Base-by-base conservation (phyloP, 2,797 vertebrate species). In the Hybognathus amarus region DNA sequence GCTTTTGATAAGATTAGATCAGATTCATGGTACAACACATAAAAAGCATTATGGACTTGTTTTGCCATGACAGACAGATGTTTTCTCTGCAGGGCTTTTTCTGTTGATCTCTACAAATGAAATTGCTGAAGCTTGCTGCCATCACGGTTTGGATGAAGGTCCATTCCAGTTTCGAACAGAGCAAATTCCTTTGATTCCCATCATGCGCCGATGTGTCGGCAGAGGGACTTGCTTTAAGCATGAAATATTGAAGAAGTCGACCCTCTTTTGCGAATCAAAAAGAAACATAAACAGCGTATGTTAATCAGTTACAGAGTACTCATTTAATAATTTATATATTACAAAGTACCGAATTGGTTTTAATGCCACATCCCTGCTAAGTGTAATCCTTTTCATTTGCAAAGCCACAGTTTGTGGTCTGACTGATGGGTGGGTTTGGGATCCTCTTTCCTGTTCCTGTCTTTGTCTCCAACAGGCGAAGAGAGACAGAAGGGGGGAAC, bases 31-130 rank as follows among this genome's bases (percentile, higher is more conserved):
- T 66, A 52, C 36, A 75, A 88, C 66, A 87, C 89, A 90, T 87
- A 89, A 91, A 91, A 92, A 90, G 87, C 87, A 92, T 93, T 92
- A 90, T 89, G 87, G 85, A 88, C 83, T 93, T 94, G 92, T 94
- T 91, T 93, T 94, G 92, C 91, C 92, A 92, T 94, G 59, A 78
- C 87, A 89, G 84, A 80, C 82, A 86, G 47, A 67, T 33, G 64
- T 83, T 68, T 56, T 69, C 64, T 56, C 13, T 38, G 24, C n/a
- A 13, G 20, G 24, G 9, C 7, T 6, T 17, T 82, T 42, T 59
- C 7, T 15, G 52, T 59, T 69, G 50, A 45, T 81, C 22, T 45
- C 40, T 11, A 45, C 54, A 80, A 63, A 47, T 73, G 6, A 73
- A 61, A 61, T 73, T 17, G 9, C n/a, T 0, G 0, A 3, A 42